Conservation (phyloP, 2,888 invertebrate genomes). For the Watsonalla binaria region DNA sequence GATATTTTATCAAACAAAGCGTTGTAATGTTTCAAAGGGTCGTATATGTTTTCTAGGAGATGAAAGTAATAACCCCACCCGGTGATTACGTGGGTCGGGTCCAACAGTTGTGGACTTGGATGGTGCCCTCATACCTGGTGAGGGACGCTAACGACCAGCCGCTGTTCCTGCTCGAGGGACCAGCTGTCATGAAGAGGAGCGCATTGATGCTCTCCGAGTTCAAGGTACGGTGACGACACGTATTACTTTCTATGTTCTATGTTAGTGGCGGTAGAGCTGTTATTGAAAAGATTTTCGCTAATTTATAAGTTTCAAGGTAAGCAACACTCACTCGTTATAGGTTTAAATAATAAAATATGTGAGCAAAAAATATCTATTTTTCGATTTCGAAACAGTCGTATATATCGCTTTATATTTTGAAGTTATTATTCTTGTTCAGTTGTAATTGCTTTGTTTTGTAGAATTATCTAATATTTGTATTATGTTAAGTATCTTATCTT, state of each 20-base stretch:
- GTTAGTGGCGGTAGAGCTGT: too few relatives aligned
- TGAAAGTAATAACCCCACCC: slow-evolving; percentile 85
- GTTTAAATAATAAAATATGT: too few relatives aligned
- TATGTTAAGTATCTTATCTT: too few relatives aligned
- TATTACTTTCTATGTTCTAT: not conserved
- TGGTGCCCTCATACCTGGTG: slow-evolving; percentile 83
- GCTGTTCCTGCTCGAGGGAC: slow-evolving; percentile 86
- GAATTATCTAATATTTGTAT: too few relatives aligned
- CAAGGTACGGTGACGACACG: slow-evolving; percentile 34
- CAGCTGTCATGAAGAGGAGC: slow-evolving; percentile 69
- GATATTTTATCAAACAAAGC: not conserved
- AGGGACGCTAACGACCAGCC: slow-evolving; percentile 81
- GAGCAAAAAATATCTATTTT: too few relatives aligned
- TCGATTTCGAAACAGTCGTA: too few relatives aligned
- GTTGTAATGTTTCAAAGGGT: slow-evolving; percentile 18
- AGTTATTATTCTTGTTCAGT: too few relatives aligned
- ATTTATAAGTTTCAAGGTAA: too few relatives aligned
- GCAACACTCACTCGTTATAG: too few relatives aligned
- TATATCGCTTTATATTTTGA: too few relatives aligned
- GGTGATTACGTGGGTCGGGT: slow-evolving; percentile 85
- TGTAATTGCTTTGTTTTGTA: too few relatives aligned
- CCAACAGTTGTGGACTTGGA: slow-evolving; percentile 82
- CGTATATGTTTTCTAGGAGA: slow-evolving; percentile 50
- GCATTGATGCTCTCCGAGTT: slow-evolving; percentile 59
- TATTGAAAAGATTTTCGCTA: too few relatives aligned